Conservation (phyloP, 2,797 vertebrate species). For the Anguilla obscura region DNA sequence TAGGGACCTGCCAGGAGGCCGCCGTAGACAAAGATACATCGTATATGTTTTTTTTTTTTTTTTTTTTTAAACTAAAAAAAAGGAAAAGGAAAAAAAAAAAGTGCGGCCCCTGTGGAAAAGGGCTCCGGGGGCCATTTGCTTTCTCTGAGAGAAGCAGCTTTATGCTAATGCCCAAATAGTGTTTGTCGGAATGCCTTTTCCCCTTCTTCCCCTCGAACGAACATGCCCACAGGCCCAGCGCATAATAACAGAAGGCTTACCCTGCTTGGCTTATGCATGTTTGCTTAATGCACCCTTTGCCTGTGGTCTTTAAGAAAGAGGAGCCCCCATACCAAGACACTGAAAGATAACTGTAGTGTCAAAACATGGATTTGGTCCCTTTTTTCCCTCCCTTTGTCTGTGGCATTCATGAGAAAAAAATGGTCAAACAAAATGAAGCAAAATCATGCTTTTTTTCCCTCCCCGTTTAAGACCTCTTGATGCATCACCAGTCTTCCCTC, state of each 20-base stretch:
- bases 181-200: slow-evolving; percentile 50
- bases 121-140: slow-evolving; percentile 42
- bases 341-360: not conserved
- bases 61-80: too few species aligned
- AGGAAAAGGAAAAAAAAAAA: slow-evolving; percentile 59
- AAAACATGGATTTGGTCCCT: not conserved
- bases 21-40: slow-evolving; percentile 73
- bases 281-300: not conserved
- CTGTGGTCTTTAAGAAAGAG: not conserved
- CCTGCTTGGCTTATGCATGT: not conserved
- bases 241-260: slow-evolving; percentile 25
- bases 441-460: not conserved
- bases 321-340: not conserved
- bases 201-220: slow-evolving; percentile 38
- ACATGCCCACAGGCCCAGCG: slow-evolving; percentile 38
- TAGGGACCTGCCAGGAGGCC: slow-evolving; percentile 75
- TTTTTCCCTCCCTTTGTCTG: not conserved
- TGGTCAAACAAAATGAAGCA: not conserved
- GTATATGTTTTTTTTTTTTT: slow-evolving; percentile 68
- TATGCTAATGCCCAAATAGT: slow-evolving; percentile 67
- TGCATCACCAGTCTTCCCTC: not conserved
- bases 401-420: not conserved
- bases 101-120: slow-evolving; percentile 46
- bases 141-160: slow-evolving; percentile 61
- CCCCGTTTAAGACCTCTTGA: not conserved